phyloP scores from a whole-genome alignment of 2,113 vertebrate species.

The Oreochromis niloticus region DNA sequence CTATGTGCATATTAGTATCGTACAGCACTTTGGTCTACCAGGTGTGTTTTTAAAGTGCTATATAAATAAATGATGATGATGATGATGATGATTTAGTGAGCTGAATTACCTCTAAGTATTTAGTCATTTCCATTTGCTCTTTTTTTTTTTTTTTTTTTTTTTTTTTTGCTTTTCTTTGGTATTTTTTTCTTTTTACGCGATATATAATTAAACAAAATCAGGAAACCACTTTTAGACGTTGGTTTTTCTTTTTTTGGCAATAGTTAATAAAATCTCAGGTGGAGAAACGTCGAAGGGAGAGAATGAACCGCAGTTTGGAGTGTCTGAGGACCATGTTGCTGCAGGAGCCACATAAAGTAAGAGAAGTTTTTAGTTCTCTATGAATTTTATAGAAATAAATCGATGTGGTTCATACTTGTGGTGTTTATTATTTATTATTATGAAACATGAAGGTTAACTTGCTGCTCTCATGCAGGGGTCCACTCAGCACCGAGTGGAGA shows the following conservation, averaged over 20 bases:
- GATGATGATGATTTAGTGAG: neutral
- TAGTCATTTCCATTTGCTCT: neutral
- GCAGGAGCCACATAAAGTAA: conserved; percentile 72
- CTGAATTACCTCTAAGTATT: accelerated
- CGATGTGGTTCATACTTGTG: neutral
- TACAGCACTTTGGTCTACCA: no score
- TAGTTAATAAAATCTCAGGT: conserved; percentile 80
- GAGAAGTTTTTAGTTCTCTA: neutral
- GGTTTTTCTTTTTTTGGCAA: neutral
- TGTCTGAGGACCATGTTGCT: conserved; percentile 72
- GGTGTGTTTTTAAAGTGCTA: no score
- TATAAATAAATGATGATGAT: no score
- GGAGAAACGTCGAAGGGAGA: conserved; percentile 79
- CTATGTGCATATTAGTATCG: no score
- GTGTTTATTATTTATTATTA: no score
- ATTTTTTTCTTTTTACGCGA: neutral
- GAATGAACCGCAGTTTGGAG: conserved; percentile 81
- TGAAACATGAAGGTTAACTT: neutral
- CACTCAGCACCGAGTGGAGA: conserved; percentile 61
- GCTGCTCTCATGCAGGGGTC: neutral
- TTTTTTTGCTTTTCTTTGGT: neutral
- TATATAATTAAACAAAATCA: neutral
- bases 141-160: neutral
- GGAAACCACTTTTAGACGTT: neutral
- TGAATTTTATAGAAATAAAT: neutral